Evolutionary conservation across 2,888 invertebrate genomes (phyloP), one percentile per base, ranked within the genome.

Genomic region (Cheilosia pagana): DNA sequence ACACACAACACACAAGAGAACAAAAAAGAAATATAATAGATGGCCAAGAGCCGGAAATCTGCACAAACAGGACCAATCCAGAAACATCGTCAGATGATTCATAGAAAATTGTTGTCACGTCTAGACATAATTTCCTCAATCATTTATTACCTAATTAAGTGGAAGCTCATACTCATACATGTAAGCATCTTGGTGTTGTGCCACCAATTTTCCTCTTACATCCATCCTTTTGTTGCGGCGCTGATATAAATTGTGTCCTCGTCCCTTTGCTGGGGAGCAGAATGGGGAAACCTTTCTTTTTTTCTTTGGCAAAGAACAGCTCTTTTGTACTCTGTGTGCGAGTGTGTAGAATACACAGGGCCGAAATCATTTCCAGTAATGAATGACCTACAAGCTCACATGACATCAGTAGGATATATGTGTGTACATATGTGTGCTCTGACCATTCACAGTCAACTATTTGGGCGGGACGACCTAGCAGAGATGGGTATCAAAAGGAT

Each of bases 111-210:
- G 88, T 88, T 89, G 90, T 91, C 91, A 91, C 91, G 91, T 91
- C 91, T 91, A 91, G 91, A 91, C 91, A 91, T 91, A 90, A 91
- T 91, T 91, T 91, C 91, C 89, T 91, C 91, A 91, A 91, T 91
- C 91, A 91, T 91, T 91, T 91, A 91, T 91, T 91, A 91, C 90
- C 89, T 90, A 91, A 91, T 91, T 91, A 91, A 91, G 90, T 91
- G 91, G 90, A 91, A 91, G 89, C 81, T 71, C 67, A 75, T 76
- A 70, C 81, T 71, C 67, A 75, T 76, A 70, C 41, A 65, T 41
- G 55, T 16, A 14, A 53, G 55, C 65, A 55, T 41, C 35, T 60
- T 67, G 28, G 43, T 35, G 68, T 39, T 39, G 52, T 28, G 62
- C 21, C 41, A 77, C 50, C 12, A 65, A 25, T 65, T 48, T 74